Evolutionary conservation across 53 echinoderm and acorn worm genomes (phyloP), one percentile per base, ranked within the genome.

Genomic region (Echinometra lucunter): DNA sequence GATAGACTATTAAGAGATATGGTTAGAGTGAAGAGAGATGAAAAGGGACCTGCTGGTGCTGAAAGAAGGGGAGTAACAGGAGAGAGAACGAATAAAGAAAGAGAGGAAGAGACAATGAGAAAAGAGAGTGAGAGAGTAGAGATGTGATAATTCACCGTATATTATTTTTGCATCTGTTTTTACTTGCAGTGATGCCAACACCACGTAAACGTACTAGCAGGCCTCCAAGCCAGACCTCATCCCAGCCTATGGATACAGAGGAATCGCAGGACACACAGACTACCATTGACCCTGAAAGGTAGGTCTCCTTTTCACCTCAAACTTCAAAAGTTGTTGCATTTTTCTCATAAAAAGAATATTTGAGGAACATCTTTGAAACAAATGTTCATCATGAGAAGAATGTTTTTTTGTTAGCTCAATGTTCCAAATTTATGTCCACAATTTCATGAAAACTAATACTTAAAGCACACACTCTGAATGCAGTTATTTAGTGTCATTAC

Each of bases 201-300:
- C 88, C 94, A 6, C 94, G 88, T 88, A 66, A 66, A 17, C 44
- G 66, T 45, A 19, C 88, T 27, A 69, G 91, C 27, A 27, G 40
- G 80, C 82, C 88, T 16, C 66, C 70, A 32, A 72, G 67, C 94
- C 17, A 88, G 30, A 66, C n/a, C 0, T 83, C 87, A 13, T 57
- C 63, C 57, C 87, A 88, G 47, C 69, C 88, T 21, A 85, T 94
- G 88, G 88, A 88, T 81, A 92, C 95, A 11, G 57, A 94, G 60
- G 90, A 93, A 21, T 95, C 95, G 1, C 94, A 96, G 94, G 80
- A 93, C 19, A 38, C 93, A 18, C 78, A 78, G 42, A 78, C 40
- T 40, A 78, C 78, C 42, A 42, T 78, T 19, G 78, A 23, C 19
- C 78, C 42, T 21, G 38, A 78, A 78, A 78, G 78, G 78, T 78